Base-by-base conservation (phyloP, 2,113 vertebrate genomes). In the Tragelaphus strepsiceros region DNA sequence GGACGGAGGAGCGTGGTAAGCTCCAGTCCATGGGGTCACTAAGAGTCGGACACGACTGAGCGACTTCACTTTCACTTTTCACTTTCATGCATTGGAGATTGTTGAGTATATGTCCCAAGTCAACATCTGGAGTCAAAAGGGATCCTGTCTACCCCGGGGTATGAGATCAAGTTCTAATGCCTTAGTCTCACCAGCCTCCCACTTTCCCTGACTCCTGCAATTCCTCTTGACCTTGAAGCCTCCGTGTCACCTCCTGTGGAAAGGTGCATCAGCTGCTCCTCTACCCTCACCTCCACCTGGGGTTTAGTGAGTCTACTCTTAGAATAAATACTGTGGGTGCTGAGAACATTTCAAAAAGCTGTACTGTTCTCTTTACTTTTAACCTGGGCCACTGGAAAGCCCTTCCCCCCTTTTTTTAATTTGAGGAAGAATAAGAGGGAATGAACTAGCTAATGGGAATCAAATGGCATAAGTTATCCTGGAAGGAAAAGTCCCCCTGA, bases 341-440 rank as follows among this genome's bases (percentile, higher is more conserved):
- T 4, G 43, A 71, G 51, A 62, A 91, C 35, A 19, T 88, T 59
- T 84, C 21, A 78, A 28, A 83, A 51, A 54, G 43, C 11, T 46
- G n/a, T 14, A 35, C 21, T 30, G 59, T 88, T 89, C 39, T 80
- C 59, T 95, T 91, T 56, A 64, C 51, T 93, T 67, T n/a, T 30
- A 90, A 51, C 14, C 5, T 22, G 43, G 26, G 17, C 32, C 49
- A 80, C 24, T 94, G 64, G 24, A 62, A 56, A 74, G 19, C 5
- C 17, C 28, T 30, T 7, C 8, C 8, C 11, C 16, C 0, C 12
- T 17, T 43, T 39, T 54, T 49, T 28, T 26, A 17, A 61, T 83
- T 90, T 90, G 43, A 54, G 22, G 28, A 13, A 30, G 49, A n/a
- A 61, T 28, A 59, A 32, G 62, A 19, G 6, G 46, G 19, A 77